These are phyloP conservation scores for Pollenia griseotomentosa DNA, from an alignment of 2,888 invertebrate species.

Conservation along the genomic window DNA sequence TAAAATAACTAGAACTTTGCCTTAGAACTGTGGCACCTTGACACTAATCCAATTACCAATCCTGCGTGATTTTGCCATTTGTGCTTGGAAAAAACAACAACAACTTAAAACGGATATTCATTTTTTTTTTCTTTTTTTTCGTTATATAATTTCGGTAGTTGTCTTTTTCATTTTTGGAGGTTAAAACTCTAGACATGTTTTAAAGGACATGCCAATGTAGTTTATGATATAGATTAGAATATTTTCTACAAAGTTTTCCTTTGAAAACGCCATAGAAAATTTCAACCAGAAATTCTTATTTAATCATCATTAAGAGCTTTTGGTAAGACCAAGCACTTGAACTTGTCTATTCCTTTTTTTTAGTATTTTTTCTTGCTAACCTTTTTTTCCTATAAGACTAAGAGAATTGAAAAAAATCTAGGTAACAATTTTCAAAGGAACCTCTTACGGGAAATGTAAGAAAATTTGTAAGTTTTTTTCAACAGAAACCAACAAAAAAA, in stretches of 20 bases:
- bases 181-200: conserved; percentile 8
- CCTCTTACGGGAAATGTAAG: conserved; percentile 27
- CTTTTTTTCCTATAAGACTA: neutral
- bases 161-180: neutral
- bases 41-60: conserved; percentile 73
- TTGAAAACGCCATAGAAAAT: neutral
- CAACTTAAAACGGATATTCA: neutral
- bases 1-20: neutral
- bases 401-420: conserved; percentile 7
- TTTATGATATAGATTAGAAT: neutral
- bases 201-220: neutral
- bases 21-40: conserved; percentile 58
- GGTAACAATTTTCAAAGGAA: conserved; percentile 51
- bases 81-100: neutral
- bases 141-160: conserved; percentile 15
- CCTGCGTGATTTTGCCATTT: conserved; percentile 67
- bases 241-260: neutral
- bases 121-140: neutral
- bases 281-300: conserved; percentile 27
- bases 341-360: neutral
- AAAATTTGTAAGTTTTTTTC: neutral
- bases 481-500: neutral
- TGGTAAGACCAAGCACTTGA: conserved; percentile 11
- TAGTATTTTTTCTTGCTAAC: neutral
- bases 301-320: conserved; percentile 30